phyloP scores from a whole-genome alignment of 2,797 vertebrate species.

The Notoglanidium macrostoma region DNA sequence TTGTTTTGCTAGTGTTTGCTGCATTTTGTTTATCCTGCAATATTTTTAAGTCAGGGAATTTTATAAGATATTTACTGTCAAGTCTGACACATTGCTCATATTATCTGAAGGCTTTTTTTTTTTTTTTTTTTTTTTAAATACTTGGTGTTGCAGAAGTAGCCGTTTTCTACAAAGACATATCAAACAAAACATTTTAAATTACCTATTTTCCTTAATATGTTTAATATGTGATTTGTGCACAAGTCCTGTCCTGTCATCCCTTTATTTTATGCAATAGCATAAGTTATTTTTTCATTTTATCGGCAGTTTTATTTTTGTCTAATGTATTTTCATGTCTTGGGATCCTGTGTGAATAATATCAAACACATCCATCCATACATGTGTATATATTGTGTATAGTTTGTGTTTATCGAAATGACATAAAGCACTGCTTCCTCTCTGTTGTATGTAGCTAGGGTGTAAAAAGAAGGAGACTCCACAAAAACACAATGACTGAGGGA shows the following conservation, averaged over 20 bases:
- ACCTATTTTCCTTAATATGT: constrained; percentile 20
- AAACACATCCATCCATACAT: constrained; percentile 5
- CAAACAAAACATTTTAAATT: constrained; percentile 20
- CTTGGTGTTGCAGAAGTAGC: constrained; percentile 19
- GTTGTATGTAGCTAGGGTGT: constrained; percentile 26
- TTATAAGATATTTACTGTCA: constrained; percentile 44
- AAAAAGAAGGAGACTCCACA: background rate
- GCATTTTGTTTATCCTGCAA: constrained; percentile 40
- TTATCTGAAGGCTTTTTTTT: background rate
- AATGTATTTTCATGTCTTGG: constrained; percentile 13
- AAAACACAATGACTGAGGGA: background rate
- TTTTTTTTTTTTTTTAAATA: constrained; percentile 35
- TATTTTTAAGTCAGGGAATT: constrained; percentile 49
- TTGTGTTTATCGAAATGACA: constrained; percentile 37
- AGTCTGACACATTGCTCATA: constrained; percentile 4
- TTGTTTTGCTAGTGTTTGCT: constrained; percentile 43
- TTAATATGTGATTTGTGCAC: constrained; percentile 23
- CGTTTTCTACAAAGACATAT: constrained; percentile 43
- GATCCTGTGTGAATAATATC: constrained; percentile 35
- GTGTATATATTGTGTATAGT: constrained; percentile 42
- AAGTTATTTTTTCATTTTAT: constrained; percentile 26
- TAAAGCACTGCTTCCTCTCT: constrained; percentile 36
- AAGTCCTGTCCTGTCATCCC: constrained; percentile 9
- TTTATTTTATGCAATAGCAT: constrained; percentile 24
- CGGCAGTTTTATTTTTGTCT: background rate